These are phyloP conservation scores for Pachypanchax playfairii DNA, from an alignment of 2,113 vertebrate species.

Conservation along the genomic window DNA sequence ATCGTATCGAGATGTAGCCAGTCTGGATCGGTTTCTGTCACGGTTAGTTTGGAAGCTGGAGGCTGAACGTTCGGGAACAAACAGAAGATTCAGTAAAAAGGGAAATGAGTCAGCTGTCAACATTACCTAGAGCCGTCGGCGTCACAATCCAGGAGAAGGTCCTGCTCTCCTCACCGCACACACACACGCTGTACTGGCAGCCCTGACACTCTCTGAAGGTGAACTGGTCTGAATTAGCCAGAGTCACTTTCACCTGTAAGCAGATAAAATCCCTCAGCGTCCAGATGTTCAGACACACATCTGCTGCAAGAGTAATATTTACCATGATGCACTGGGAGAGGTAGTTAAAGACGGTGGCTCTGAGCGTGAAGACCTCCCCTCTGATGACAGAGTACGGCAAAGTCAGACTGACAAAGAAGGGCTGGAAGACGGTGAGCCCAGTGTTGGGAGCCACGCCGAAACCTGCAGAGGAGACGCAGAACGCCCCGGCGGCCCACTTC, in stretches of 20 bases:
- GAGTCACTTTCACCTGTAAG: constrained; percentile 73
- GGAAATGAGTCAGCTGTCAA: background rate
- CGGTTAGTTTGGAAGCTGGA: no score
- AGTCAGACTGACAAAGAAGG: constrained; percentile 85
- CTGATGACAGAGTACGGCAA: constrained; percentile 84
- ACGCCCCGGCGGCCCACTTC: constrained; percentile 85
- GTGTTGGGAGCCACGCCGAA: constrained; percentile 82
- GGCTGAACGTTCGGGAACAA: no score
- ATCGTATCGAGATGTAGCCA: no score
- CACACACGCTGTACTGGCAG: constrained; percentile 75
- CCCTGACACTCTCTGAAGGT: constrained; percentile 57
- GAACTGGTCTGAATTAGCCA: constrained; percentile 74
- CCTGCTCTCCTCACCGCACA: constrained; percentile 74
- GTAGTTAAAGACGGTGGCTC: constrained; percentile 87
- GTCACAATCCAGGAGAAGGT: constrained; percentile 78
- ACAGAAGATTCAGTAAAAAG: background rate
- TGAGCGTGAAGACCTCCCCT: constrained; percentile 83
- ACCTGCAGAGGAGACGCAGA: constrained; percentile 84
- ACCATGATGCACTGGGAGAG: constrained; percentile 86
- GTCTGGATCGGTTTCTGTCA: no score
- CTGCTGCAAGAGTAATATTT: constrained; percentile 27
- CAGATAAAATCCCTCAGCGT: background rate
- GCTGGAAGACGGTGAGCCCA: constrained; percentile 78
- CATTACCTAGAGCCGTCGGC: constrained; percentile 77
- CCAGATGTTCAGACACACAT: background rate